These are phyloP conservation scores for Agrochola lota DNA, from an alignment of 2,888 invertebrate genomes.

Conservation along the genomic window DNA sequence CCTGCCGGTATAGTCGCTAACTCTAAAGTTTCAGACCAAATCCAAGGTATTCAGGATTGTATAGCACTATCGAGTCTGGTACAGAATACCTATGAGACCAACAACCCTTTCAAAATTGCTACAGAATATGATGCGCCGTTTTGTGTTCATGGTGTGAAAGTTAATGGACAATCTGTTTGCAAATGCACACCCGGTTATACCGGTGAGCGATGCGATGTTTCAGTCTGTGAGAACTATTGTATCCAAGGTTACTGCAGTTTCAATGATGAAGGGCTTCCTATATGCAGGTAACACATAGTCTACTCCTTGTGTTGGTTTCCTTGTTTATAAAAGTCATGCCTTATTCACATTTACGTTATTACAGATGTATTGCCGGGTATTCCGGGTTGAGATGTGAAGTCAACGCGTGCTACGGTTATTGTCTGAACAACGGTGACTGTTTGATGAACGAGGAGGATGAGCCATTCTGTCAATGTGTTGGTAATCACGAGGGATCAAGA, in stretches of 20 bases:
- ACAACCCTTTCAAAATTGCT: slow-evolving; percentile 79
- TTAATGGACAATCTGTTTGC: slow-evolving; percentile 84
- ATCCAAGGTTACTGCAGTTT: slow-evolving; percentile 91
- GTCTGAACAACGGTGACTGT: slow-evolving; percentile 92
- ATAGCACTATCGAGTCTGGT: slow-evolving; percentile 69
- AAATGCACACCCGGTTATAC: background rate
- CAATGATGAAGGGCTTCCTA: slow-evolving; percentile 75
- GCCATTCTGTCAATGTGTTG: slow-evolving; percentile 87
- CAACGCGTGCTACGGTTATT: slow-evolving; percentile 89
- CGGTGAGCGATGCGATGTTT: slow-evolving; percentile 49
- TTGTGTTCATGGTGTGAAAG: slow-evolving; percentile 80
- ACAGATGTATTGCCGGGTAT: slow-evolving; percentile 76
- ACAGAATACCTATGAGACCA: slow-evolving; percentile 74
- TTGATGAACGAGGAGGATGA: slow-evolving; percentile 77
- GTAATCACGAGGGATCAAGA: slow-evolving; percentile 87
- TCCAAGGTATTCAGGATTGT: slow-evolving; percentile 75
- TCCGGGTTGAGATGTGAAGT: slow-evolving; percentile 86
- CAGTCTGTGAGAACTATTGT: slow-evolving; percentile 93
- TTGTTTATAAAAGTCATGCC: background rate
- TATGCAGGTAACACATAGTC: slow-evolving; percentile 71
- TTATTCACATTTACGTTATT: slow-evolving; percentile 59
- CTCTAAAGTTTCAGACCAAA: slow-evolving; percentile 81
- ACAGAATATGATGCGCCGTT: slow-evolving; percentile 77
- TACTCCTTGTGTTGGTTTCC: slow-evolving; percentile 2
- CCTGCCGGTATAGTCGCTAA: slow-evolving; percentile 81